Base-by-base conservation (phyloP, 2,797 vertebrate species). In the Meda fulgida region DNA sequence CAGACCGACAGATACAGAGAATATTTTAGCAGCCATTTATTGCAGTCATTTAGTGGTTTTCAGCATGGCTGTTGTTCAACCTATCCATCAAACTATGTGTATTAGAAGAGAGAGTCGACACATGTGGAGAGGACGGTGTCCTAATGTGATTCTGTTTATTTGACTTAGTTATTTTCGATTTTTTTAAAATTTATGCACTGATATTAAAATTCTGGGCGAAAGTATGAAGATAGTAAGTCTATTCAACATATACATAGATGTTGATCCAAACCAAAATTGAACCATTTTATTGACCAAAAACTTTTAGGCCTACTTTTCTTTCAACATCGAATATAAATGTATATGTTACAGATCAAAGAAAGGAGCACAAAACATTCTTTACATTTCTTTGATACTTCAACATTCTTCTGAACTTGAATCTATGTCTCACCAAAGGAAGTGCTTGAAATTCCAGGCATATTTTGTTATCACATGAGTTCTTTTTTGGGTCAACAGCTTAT, bases 1-100 rank as follows among this genome's bases (percentile, higher is more conserved):
- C 80, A 75, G 80, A 82, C 85, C 77, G 81, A 65, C 78, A 86
- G 84, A 79, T 77, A n/a, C 63, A 46, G 69, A 69, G 82, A 89
- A 83, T 81, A 84, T 76, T 77, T 78, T 46, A 72, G 67, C 29
- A 63, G 53, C 38, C 66, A 46, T 80, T 80, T 85, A 80, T 72
- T 85, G 83, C 73, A 31, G 83, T 70, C 36, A 43, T 83, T 83
- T 55, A 69, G 63, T 70, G 65, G 48, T 60, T 79, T 84, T 53
- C n/a, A 40, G 82, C 34, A 43, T 63, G 77, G 23, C 77, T 78
- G 48, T 46, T 71, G 65, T 78, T 69, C 65, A 53, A 31, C 34
- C 43, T 40, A 60, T 31, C 31, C 71, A 18, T 48, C 18, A 38
- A 75, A 73, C 48, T 31, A 58, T 31, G 31, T 70, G 67, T 69